Base-by-base conservation (phyloP, 2,113 vertebrate genomes). In the Rhineura floridana region DNA sequence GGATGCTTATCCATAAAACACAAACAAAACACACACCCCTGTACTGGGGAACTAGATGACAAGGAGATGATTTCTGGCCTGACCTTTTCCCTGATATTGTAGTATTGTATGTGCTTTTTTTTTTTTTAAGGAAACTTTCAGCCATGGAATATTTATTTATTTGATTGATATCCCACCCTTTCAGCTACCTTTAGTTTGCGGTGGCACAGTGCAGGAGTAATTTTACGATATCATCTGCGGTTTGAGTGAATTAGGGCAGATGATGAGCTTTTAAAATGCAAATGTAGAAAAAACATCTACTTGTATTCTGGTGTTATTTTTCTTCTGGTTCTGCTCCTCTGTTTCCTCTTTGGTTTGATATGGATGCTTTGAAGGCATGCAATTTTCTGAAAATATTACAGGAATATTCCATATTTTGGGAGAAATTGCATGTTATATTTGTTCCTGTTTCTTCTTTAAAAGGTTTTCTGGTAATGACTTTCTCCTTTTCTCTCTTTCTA, bases 221-320 rank as follows among this genome's bases (percentile, higher is more conserved):
- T 87, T 73, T 62, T 12, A 15, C 8, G 6, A 39, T 46, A 4
- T 72, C 46, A 33, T n/a, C 13, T 81, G 39, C 17, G 63, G 6
- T 82, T 81, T 46, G 21, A 9, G 28, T 25, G 17, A 69, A 50
- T 69, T 21, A 48, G 9, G 63, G 7, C n/a, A 75, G 36, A 44
- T 76, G 10, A 84, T 70, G 46, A 62, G 83, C n/a, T 85, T 72
- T 1, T 94, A 93, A 88, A 67, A 86, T 92, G 91, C 87, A 90
- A 91, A 91, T 0, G 84, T 94, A 92, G 90, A 87, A 15, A n/a
- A 0, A 1, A 0, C 3, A 4, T 72, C 28, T 78, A 52, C 5
- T 67, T 78, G 6, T 46, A 2, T 73, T 39, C 62, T 70, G 36
- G 70, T 86, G 81, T 44, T 19, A 73, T 36, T 39, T 79, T 39